phyloP scores from a whole-genome alignment of 2,113 vertebrate species.

The Neolamprologus longior region DNA sequence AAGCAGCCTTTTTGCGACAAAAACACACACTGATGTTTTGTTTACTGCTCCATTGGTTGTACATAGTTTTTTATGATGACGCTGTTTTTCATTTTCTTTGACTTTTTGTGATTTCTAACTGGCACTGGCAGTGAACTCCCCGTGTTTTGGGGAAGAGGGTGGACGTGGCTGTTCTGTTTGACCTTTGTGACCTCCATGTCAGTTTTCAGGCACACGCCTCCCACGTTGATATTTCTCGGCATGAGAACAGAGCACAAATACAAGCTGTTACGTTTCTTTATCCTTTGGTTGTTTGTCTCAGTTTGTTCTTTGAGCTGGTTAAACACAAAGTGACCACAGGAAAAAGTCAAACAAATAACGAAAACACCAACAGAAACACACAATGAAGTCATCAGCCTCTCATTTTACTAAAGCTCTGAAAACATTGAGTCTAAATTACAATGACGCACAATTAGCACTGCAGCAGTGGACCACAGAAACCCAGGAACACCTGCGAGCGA shows the following conservation, averaged over 20 bases:
- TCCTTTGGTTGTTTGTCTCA: conserved; percentile 44
- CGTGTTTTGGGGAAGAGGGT: neutral
- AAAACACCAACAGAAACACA: neutral
- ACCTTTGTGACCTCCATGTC: conserved; percentile 48
- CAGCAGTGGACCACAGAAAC: conserved; percentile 8
- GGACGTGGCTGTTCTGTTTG: conserved; percentile 22
- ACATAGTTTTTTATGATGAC: conserved; percentile 81
- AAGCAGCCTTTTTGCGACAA: conserved; percentile 77
- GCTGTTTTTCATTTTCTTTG: conserved; percentile 41
- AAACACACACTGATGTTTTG: conserved; percentile 76
- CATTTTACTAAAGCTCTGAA: neutral
- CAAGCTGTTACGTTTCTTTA: conserved; percentile 65
- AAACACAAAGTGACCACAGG: neutral
- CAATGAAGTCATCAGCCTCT: neutral
- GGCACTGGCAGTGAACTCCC: conserved; percentile 45
- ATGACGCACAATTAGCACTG: neutral
- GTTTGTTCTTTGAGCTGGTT: conserved; percentile 30
- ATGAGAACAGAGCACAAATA: conserved; percentile 73
- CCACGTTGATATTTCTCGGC: conserved; percentile 48
- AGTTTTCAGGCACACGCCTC: conserved; percentile 36
- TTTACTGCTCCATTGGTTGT: conserved; percentile 80
- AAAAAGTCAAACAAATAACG: neutral
- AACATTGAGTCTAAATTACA: neutral
- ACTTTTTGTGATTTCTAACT: conserved; percentile 51
- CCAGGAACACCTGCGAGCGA: neutral